These are phyloP conservation scores for Polyommatus icarus DNA, from an alignment of 2,888 invertebrate species.

Conservation along the genomic window DNA sequence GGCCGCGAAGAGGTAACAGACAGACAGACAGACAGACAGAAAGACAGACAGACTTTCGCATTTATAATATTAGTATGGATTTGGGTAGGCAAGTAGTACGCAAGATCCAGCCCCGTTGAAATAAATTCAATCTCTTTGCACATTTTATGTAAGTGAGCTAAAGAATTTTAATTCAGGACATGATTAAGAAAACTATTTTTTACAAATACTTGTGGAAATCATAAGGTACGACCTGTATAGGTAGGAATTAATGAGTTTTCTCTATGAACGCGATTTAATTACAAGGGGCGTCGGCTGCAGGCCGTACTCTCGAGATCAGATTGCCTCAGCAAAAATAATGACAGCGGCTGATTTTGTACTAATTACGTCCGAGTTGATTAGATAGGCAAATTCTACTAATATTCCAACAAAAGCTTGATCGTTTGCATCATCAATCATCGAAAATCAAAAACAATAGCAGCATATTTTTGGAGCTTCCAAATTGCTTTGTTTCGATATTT, in stretches of 20 bases:
- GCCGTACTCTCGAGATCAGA: conserved; percentile 53
- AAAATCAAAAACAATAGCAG: too few species aligned
- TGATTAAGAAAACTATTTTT: not conserved
- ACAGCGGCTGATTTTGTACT: conserved; percentile 39
- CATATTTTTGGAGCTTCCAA: too few species aligned
- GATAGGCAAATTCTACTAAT: not conserved
- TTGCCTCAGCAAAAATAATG: conserved; percentile 58
- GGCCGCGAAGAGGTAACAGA: too few species aligned
- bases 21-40: too few species aligned
- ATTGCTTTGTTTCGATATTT: too few species aligned
- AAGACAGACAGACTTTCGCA: too few species aligned
- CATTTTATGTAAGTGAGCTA: not conserved
- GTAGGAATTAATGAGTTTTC: not conserved
- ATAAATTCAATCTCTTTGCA: too few species aligned
- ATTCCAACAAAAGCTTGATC: not conserved
- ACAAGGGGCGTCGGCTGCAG: conserved; percentile 47
- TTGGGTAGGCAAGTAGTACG: too few species aligned
- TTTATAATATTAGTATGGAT: too few species aligned
- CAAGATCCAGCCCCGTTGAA: too few species aligned
- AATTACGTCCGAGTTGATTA: not conserved
- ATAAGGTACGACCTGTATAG: not conserved
- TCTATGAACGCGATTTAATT: conserved; percentile 47
- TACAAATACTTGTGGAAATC: not conserved
- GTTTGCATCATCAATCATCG: not conserved
- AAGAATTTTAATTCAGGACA: not conserved